phyloP scores from a whole-genome alignment of 2,113 vertebrate genomes.

The Cichladusa arquata region DNA sequence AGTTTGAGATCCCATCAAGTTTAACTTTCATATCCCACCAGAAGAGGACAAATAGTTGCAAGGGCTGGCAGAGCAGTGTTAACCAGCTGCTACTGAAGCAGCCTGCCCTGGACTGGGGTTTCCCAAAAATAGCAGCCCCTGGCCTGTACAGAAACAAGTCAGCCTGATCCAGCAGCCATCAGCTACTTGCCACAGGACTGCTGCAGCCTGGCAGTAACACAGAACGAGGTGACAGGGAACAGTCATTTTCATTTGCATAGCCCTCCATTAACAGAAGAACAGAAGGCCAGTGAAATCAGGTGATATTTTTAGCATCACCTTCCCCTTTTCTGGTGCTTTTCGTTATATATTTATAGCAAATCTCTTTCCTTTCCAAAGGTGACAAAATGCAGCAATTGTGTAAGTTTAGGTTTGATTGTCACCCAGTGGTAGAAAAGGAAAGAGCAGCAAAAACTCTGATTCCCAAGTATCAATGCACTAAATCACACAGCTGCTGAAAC shows the following conservation, averaged over 20 bases:
- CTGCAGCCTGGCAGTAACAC: not conserved
- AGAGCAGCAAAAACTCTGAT: not conserved
- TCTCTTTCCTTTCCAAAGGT: not conserved
- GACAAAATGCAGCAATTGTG: not conserved
- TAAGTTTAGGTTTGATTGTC: slow-evolving; percentile 13
- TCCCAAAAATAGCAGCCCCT: not conserved
- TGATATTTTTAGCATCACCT: not conserved
- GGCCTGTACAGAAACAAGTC: not conserved
- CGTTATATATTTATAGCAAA: not conserved
- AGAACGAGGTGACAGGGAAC: not conserved
- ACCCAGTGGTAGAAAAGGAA: slow-evolving; percentile 37
- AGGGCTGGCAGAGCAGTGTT: not conserved
- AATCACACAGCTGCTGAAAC: not conserved
- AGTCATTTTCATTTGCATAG: not conserved
- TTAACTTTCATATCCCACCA: not conserved
- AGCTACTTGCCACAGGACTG: not conserved
- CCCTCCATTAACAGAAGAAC: not conserved
- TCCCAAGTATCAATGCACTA: not conserved
- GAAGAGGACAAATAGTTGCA: not conserved
- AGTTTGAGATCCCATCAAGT: not conserved
- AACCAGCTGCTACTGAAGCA: not conserved
- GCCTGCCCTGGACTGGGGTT: not conserved
- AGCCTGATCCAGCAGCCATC: not conserved
- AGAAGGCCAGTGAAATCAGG: not conserved
- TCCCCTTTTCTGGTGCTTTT: not conserved